Conservation (phyloP, 1,140 invertebrate species). For the Globodera rostochiensis region DNA sequence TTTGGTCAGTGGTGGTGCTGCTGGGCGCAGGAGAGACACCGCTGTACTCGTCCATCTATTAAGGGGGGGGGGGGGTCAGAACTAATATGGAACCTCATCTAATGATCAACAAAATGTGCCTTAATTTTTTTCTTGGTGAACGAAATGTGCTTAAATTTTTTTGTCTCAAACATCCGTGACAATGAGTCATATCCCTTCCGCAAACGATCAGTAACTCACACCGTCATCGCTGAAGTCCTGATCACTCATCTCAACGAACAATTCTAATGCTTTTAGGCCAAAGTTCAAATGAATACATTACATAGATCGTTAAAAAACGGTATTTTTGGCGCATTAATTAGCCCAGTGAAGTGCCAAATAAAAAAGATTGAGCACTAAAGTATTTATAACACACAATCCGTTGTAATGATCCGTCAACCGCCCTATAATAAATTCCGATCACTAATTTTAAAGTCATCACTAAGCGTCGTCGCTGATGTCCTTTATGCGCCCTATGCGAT, state of each 20-base stretch:
- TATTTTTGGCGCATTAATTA: too few relatives aligned
- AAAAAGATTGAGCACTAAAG: too few relatives aligned
- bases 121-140: background rate
- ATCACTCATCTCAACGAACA: slow-evolving; percentile 29
- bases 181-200: slow-evolving; percentile 5
- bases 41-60: slow-evolving; percentile 41
- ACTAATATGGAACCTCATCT: too few relatives aligned
- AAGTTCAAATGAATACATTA: too few relatives aligned
- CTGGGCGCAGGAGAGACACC: slow-evolving; percentile 30
- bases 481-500: background rate
- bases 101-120: background rate
- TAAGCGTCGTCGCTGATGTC: background rate
- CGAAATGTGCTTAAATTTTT: background rate
- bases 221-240: slow-evolving; percentile 39
- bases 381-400: too few relatives aligned
- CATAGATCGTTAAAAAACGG: too few relatives aligned
- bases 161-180: background rate
- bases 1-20: background rate
- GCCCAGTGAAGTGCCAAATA: too few relatives aligned
- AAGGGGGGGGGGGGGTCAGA: too few relatives aligned
- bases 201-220: slow-evolving; percentile 27
- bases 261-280: too few relatives aligned
- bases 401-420: too few relatives aligned
- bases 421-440: too few relatives aligned
- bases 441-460: too few relatives aligned